phyloP scores from a whole-genome alignment of 2,113 vertebrate species.

The Triplophysa dalaica region DNA sequence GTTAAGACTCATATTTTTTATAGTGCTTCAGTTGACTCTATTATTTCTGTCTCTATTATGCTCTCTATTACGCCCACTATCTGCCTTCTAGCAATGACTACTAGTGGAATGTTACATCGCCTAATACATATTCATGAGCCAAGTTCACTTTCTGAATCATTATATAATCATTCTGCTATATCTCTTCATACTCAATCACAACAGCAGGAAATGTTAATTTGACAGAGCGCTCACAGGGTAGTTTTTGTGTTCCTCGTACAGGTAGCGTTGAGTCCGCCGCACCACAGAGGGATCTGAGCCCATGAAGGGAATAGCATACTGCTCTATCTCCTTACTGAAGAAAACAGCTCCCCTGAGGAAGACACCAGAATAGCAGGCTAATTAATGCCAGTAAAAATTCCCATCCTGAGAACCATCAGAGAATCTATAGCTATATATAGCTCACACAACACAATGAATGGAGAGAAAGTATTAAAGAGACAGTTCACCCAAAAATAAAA shows the following conservation, averaged over 20 bases:
- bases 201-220: too few species aligned
- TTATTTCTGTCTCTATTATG: too few species aligned
- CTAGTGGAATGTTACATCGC: too few species aligned
- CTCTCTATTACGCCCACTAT: too few species aligned
- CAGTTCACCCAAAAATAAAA: too few species aligned
- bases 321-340: constrained; percentile 76
- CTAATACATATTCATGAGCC: too few species aligned
- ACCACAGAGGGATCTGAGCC: constrained; percentile 85
- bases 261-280: constrained; percentile 82
- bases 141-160: too few species aligned
- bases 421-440: constrained; percentile 28
- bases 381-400: constrained; percentile 35
- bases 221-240: constrained; percentile 62
- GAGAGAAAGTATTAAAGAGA: neutral
- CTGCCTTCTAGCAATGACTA: too few species aligned
- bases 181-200: too few species aligned
- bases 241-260: constrained; percentile 76
- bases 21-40: too few species aligned
- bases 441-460: constrained; percentile 10
- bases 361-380: constrained; percentile 32
- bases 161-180: neutral
- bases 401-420: constrained; percentile 27
- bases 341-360: constrained; percentile 76
- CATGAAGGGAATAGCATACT: constrained; percentile 81
- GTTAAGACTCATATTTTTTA: too few species aligned